Evolutionary conservation across 2,888 invertebrate species (phyloP).

Genomic region (Peribatodes rhomboidaria): DNA sequence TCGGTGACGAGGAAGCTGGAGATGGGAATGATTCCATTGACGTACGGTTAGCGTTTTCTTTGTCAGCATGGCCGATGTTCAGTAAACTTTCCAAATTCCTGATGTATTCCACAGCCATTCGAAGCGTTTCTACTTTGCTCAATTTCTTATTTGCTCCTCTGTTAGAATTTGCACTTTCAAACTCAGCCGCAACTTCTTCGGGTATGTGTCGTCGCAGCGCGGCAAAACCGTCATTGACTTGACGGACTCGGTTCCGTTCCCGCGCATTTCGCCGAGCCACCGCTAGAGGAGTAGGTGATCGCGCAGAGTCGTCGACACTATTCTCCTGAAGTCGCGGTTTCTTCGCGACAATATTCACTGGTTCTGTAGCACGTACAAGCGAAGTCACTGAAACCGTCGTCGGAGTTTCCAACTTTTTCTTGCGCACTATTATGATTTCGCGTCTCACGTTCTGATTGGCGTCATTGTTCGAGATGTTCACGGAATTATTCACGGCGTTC

Average conservation of each 20-base stretch:
- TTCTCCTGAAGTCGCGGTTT: slow-evolving; percentile 74
- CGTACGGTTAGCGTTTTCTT: slow-evolving; percentile 75
- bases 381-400: slow-evolving; percentile 79
- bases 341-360: slow-evolving; percentile 66
- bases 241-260: slow-evolving; percentile 96
- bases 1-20: slow-evolving; percentile 81
- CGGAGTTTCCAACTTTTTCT: slow-evolving; percentile 78
- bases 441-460: slow-evolving; percentile 70
- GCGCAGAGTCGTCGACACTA: slow-evolving; percentile 77
- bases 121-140: slow-evolving; percentile 95
- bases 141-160: slow-evolving; percentile 91
- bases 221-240: slow-evolving; percentile 96
- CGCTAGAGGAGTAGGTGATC: slow-evolving; percentile 91
- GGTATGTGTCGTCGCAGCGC: slow-evolving; percentile 95
- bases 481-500: slow-evolving; percentile 87
- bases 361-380: slow-evolving; percentile 73
- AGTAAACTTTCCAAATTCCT: slow-evolving; percentile 92
- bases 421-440: slow-evolving; percentile 85
- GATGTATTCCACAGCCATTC: slow-evolving; percentile 97
- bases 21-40: slow-evolving; percentile 83
- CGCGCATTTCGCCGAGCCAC: slow-evolving; percentile 96
- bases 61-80: slow-evolving; percentile 88
- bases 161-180: slow-evolving; percentile 88
- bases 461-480: slow-evolving; percentile 83
- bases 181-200: slow-evolving; percentile 91